These are phyloP conservation scores for Drosophila buzzatii DNA, from an alignment of 2,888 invertebrate genomes.

Conservation along the genomic window DNA sequence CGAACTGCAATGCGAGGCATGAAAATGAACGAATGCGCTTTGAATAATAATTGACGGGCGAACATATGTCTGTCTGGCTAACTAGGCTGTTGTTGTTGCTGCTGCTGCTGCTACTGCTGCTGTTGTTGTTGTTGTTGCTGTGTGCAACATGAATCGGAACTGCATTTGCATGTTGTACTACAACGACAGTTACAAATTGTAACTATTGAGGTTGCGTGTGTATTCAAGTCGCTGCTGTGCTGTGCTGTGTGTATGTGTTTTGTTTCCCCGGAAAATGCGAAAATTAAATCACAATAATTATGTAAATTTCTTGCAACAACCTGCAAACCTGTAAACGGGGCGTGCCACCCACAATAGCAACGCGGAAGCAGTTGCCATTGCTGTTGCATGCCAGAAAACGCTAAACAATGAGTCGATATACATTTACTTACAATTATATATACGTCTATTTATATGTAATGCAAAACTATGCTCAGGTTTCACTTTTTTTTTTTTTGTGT, in stretches of 20 bases:
- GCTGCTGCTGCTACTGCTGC: not conserved
- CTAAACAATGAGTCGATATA: constrained; percentile 38
- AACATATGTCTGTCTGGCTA: constrained; percentile 43
- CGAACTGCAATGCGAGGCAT: constrained; percentile 38
- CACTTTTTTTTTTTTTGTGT: constrained; percentile 21
- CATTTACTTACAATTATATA: constrained; percentile 9
- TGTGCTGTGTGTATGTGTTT: constrained; percentile 7
- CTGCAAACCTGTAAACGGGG: constrained; percentile 42
- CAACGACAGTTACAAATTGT: constrained; percentile 56
- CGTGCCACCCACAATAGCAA: constrained; percentile 68
- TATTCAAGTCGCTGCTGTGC: constrained; percentile 1
- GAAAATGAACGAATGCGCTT: constrained; percentile 68
- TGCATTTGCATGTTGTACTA: constrained; percentile 48
- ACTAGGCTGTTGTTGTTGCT: constrained; percentile 4
- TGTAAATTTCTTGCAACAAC: constrained; percentile 61
- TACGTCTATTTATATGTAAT: not conserved
- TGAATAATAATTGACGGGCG: constrained; percentile 67
- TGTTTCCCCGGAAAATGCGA: constrained; percentile 48
- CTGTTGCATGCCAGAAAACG: constrained; percentile 41
- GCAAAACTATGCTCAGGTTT: constrained; percentile 43
- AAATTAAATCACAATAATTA: constrained; percentile 79
- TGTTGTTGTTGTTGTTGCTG: constrained; percentile 7
- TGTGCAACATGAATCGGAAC: constrained; percentile 46
- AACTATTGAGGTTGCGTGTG: constrained; percentile 51
- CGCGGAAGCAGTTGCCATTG: constrained; percentile 49